Base-by-base conservation (phyloP, 1,140 invertebrate genomes). In the Aphelinus certus region DNA sequence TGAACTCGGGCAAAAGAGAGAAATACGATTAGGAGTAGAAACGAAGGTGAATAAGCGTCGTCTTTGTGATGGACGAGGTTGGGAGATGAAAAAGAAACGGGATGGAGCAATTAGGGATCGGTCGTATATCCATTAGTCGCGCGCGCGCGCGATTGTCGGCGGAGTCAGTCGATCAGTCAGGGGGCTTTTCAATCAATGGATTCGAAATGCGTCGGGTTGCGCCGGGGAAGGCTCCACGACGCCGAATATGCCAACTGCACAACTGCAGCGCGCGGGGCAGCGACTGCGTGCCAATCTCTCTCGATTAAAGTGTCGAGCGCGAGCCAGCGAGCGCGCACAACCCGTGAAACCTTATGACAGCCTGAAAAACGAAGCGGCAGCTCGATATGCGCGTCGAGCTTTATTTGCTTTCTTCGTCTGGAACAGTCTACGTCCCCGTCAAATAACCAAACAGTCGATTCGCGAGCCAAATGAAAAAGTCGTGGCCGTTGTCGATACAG, bases 101-200 rank as follows among this genome's bases (percentile, higher is more conserved):
- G 42, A 42, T 48, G n/a, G 48, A 65, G 63, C 48, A 65, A 65
- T 65, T 51, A 65, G n/a, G 48, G 10, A 2, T 46, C 47, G n/a
- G 62, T 64, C 62, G 26, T 65, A 1, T 63, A 65, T 65, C 63
- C 47, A 65, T 65, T 65, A 65, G 63, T 49, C 48, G n/a, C 63
- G 26, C 26, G n/a, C 63, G 26, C 26, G 26, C 26, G 26, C 26
- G 26, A 26, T 26, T 26, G 26, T 26, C 26, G 26, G 26, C 26
- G 26, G 26, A 26, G 26, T 26, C 26, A 26, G 26, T 26, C 26
- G 48, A 65, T 42, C 47, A 49, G 63, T 51, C 48, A 51, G 47
- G 49, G n/a, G 26, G 63, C 47, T 51, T 65, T 65, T 65, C 26
- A 49, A 49, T 65, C 63, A 43, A 26, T 49, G 4, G 63, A 65